Base-by-base conservation (phyloP, 2,888 invertebrate species). In the Seira ritae region DNA sequence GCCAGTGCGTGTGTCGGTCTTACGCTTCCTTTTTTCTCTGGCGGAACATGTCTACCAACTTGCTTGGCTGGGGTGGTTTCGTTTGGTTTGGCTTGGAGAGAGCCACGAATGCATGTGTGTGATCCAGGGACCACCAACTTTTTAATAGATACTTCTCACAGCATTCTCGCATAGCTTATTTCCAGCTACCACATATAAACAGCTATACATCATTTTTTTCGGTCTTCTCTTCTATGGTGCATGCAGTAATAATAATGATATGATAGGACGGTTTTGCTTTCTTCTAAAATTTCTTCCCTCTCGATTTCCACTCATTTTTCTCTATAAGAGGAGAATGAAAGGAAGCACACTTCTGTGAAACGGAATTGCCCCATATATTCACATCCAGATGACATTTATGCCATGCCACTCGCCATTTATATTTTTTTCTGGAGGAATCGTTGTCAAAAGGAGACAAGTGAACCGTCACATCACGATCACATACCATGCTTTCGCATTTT, bases 321-420 rank as follows among this genome's bases (percentile, higher is more conserved):
- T 19, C 68, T 31, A 31, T 31, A 31, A 8, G 8, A 8, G 31
- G 8, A 8, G 31, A 19, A 74, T 71, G 79, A 79, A 80, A 78
- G 74, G 78, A 84, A 76, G 65, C 78, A 66, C 78, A 82, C 60
- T 76, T 84, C 42, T 85, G 24, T 50, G 68, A 84, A 84, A 77
- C 72, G 74, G 78, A 86, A 86, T 86, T 84, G 84, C 60, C 74
- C 86, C 85, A 86, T 86, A 86, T 86, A 85, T 85, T 86, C 84
- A 82, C 84, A 85, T 84, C 73, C 81, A 73, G 65, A 67, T 78
- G 85, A 85, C 86, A 86, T 85, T 86, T 85, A 86, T 82, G 85
- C 81, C 81, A 83, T 50, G 19, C 22, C 17, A 31, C 31, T 31
- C 31, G 31, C 31, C 31, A 31, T 31, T 31, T 31, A 31, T 66